phyloP scores from a whole-genome alignment of 2,888 invertebrate genomes.

The Acrobasis repandana region DNA sequence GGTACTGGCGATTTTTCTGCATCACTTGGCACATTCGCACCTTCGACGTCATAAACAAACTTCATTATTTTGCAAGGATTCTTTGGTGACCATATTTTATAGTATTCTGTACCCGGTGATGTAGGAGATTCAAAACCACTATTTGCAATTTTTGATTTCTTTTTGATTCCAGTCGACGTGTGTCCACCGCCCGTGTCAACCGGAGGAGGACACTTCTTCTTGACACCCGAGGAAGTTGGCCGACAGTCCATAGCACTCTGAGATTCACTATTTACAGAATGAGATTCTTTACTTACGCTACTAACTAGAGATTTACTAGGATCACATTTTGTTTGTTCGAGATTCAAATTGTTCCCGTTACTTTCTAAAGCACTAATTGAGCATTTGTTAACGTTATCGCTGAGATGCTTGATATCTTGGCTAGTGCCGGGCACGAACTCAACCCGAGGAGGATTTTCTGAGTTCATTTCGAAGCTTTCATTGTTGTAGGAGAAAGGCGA shows the following conservation, averaged over 20 bases:
- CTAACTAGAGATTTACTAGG: slow-evolving; percentile 76
- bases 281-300: slow-evolving; percentile 72
- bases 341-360: slow-evolving; percentile 65
- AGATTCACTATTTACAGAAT: slow-evolving; percentile 75
- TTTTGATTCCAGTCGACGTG: slow-evolving; percentile 83
- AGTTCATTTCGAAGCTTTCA: slow-evolving; percentile 79
- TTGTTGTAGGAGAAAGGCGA: slow-evolving; percentile 77
- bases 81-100: slow-evolving; percentile 87
- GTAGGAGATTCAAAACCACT: slow-evolving; percentile 80
- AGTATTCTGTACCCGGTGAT: slow-evolving; percentile 85
- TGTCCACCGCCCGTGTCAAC: slow-evolving; percentile 79
- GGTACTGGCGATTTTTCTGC: slow-evolving; percentile 87
- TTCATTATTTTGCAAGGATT: slow-evolving; percentile 83
- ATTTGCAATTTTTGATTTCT: slow-evolving; percentile 82
- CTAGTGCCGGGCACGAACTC: slow-evolving; percentile 70
- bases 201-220: slow-evolving; percentile 82
- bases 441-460: slow-evolving; percentile 65
- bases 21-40: slow-evolving; percentile 71
- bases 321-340: slow-evolving; percentile 76
- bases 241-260: slow-evolving; percentile 61
- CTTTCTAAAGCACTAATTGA: slow-evolving; percentile 81
- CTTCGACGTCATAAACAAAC: slow-evolving; percentile 78
- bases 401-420: slow-evolving; percentile 75
- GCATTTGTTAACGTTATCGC: slow-evolving; percentile 80
- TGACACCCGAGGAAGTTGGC: slow-evolving; percentile 75